Evolutionary conservation across 2,797 vertebrate species (phyloP), one percentile per base, ranked within the genome.

Genomic region (Hydrocynus forskahlii): DNA sequence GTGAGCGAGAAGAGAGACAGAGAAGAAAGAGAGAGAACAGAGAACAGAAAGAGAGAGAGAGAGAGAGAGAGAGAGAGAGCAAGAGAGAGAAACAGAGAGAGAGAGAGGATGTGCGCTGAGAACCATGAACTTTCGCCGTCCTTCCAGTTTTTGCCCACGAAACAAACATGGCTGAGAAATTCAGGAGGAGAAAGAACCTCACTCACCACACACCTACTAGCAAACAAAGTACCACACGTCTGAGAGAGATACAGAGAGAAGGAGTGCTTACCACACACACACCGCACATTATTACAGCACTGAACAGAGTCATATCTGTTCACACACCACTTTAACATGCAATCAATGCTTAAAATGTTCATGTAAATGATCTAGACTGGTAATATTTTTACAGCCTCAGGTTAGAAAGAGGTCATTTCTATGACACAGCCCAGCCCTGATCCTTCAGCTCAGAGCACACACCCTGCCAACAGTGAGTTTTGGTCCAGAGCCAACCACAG

Each of bases 1-100:
- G 70, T 79, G 78, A 48, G 83, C 82, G 29, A 29, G 68, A 40
- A 45, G 64, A 43, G 55, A 79, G 29, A 71, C 10, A 64, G 21
- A 64, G n/a, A 59, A 69, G 29, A 55, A 23, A 75, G 63, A 54
- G 71, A 68, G 76, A 69, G 71, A n/a, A n/a, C n/a, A n/a, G n/a
- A n/a, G n/a, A 64, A 80, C 72, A 67, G 8, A 67, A 38, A 78
- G 54, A 59, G 38, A 60, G 62, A 68, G 52, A 29, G 52, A 48
- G 74, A 35, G 50, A 45, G 66, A 45, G 57, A 79, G 35, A 72
- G 16, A 64, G 21, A 64, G n/a, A 59, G 35, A 69, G 29, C 48
- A 23, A 75, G 63, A 54, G 71, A 68, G 76, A 69, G 71, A 75
- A 67, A 59, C 23, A 70, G 21, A 57, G 55, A 79, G 64, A 55